These are phyloP conservation scores for Subanguina moxae DNA, from an alignment of 1,140 invertebrate species.

Conservation along the genomic window DNA sequence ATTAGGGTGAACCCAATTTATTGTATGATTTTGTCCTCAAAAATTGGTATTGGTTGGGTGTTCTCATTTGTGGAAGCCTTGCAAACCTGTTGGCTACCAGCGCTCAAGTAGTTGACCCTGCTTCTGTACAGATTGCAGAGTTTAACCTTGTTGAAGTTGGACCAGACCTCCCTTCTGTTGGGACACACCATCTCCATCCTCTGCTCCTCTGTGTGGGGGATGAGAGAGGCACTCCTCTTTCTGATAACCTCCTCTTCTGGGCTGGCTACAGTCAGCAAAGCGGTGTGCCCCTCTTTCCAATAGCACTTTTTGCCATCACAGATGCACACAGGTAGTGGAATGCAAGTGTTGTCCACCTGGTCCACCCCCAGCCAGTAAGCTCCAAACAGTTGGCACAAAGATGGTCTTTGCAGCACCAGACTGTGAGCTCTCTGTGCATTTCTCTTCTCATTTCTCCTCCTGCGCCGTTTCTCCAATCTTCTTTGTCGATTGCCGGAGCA, in stretches of 20 bases:
- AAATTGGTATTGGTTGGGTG: not conserved
- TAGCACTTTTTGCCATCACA: slow-evolving; percentile 18
- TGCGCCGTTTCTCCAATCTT: not conserved
- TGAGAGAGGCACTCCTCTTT: slow-evolving; percentile 30
- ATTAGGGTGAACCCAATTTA: too few relatives aligned
- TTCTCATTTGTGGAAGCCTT: not conserved
- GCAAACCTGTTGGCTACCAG: slow-evolving; percentile 1
- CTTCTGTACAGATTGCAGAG: slow-evolving; percentile 20
- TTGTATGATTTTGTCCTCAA: too few relatives aligned
- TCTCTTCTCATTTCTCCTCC: not conserved
- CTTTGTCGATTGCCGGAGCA: not conserved
- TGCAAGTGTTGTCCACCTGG: not conserved
- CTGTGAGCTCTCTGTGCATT: not conserved
- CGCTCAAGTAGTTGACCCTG: not conserved
- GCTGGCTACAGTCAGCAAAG: too few relatives aligned
- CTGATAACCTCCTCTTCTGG: slow-evolving; percentile 2
- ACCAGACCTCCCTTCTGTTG: slow-evolving; percentile 14
- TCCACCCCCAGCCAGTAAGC: not conserved
- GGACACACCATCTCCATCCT: slow-evolving; percentile 2
- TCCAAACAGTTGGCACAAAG: not conserved
- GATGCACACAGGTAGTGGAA: slow-evolving; percentile 26
- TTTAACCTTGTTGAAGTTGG: slow-evolving; percentile 28
- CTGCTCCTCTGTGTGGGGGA: slow-evolving; percentile 26
- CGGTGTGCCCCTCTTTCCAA: not conserved
- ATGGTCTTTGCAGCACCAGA: not conserved